A percentile compares a stretch with the other conserved stretches of the same genome.
Conservation (phyloP, 2,888 invertebrate genomes). For the Polia nebulosa region DNA sequence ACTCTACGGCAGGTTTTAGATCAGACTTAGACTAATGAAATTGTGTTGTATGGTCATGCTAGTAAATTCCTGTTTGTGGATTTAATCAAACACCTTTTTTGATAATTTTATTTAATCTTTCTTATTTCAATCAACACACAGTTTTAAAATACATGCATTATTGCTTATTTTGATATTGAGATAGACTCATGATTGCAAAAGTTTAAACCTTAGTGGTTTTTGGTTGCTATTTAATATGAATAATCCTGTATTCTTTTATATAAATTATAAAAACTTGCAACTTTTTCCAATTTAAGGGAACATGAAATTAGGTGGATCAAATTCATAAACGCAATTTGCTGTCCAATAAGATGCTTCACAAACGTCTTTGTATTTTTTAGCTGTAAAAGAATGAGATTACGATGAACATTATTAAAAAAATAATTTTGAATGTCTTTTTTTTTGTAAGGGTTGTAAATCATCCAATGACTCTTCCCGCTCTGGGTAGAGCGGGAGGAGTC, state of each 20-base stretch:
- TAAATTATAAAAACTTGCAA: background rate
- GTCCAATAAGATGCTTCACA: slow-evolving; percentile 76
- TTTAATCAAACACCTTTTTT: slow-evolving; percentile 8
- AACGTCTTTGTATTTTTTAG: slow-evolving; percentile 75
- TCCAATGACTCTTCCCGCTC: no score
- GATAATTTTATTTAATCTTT: background rate
- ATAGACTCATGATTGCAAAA: no score
- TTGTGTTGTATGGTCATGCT: background rate
- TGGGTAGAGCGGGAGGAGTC: no score
- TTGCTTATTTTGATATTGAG: no score
- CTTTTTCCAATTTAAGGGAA: slow-evolving; percentile 66
- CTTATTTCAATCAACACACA: background rate
- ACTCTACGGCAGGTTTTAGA: background rate
- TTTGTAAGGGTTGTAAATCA: no score
- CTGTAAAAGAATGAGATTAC: slow-evolving; percentile 67
- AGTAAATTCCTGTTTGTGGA: background rate
- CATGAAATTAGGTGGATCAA: slow-evolving; percentile 73
- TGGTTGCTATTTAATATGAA: no score
- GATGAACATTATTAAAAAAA: background rate
- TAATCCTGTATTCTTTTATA: no score
- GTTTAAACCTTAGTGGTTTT: no score
- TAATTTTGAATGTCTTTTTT: no score
- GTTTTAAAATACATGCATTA: no score
- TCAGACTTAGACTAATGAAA: background rate
- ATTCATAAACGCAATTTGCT: slow-evolving; percentile 78